Evolutionary conservation across 1,140 invertebrate genomes (phyloP), one percentile per base, ranked within the genome.

Genomic region (Aphidius ervi): DNA sequence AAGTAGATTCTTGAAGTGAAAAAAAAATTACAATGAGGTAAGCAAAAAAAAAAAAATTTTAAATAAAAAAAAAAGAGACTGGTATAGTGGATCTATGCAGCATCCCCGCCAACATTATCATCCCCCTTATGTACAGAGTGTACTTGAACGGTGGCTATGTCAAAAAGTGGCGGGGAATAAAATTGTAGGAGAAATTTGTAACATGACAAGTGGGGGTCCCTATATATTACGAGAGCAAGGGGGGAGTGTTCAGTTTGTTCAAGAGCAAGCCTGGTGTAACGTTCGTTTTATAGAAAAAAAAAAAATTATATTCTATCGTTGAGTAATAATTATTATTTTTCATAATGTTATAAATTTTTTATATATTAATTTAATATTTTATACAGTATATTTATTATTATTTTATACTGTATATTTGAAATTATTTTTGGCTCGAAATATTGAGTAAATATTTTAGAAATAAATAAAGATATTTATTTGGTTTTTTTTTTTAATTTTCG

Each of bases 231-330:
- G 59, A 64, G 52, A 63, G 73, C 71, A 70, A 78, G 78, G 75
- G 76, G 78, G 76, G 77, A 79, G 70, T 77, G 71, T 67, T 77
- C 77, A 80, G 78, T 80, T 77, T 70, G 67, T 74, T 70, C 70
- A 74, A 78, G 72, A 77, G 68, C 64, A 78, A 31, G 23, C 23
- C 23, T 31, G 23, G 71, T 75, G 77, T 75, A 68, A 74, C 74
- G 76, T 71, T 74, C 53, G 70, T 45, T 65, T 67, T n/a, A n/a
- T n/a, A n/a, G 67, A 75, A 70, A 70, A 72, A 67, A 66, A 31
- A 9, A 16, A 16, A 16, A 16, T 16, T 16, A 16, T 16, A 16
- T 16, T 16, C 16, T 16, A 16, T 16, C 16, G 16, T 16, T 16
- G 16, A 16, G 16, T 16, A 16, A 16, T 16, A 16, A 16, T 16